These are phyloP conservation scores for Mactra quadrangularis DNA, from an alignment of 1,140 invertebrate species.

Conservation along the genomic window DNA sequence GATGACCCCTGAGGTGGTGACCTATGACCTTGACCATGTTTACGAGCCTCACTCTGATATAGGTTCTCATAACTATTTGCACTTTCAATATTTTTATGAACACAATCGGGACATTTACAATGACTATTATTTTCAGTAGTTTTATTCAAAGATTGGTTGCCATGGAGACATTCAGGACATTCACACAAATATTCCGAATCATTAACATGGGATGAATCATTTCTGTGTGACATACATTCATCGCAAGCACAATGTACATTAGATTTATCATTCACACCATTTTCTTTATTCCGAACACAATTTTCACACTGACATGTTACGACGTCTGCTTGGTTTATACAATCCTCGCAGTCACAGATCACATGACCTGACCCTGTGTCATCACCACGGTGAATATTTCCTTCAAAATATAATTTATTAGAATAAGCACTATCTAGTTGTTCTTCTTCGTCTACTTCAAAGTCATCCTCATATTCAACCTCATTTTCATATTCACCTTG, in stretches of 20 bases:
- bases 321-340: slow-evolving; percentile 32
- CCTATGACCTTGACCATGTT: neutral
- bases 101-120: slow-evolving; percentile 19
- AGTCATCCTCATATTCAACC: neutral
- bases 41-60: neutral
- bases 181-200: slow-evolving; percentile 40
- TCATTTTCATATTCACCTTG: neutral
- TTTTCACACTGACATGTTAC: slow-evolving; percentile 44
- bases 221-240: slow-evolving; percentile 27
- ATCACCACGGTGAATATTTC: slow-evolving; percentile 1
- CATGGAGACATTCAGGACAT: slow-evolving; percentile 39
- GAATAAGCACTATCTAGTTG: neutral
- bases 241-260: slow-evolving; percentile 47
- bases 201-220: slow-evolving; percentile 18
- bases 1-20: slow-evolving; percentile 12
- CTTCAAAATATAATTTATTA: slow-evolving; percentile 19
- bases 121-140: neutral
- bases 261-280: neutral
- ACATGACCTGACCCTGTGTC: slow-evolving; percentile 28
- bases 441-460: neutral
- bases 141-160: neutral
- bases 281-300: slow-evolving; percentile 28
- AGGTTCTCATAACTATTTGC: neutral
- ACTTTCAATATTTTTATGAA: neutral
- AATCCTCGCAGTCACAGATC: slow-evolving; percentile 55